Evolutionary conservation across 2,888 invertebrate species (phyloP), one percentile per base, ranked within the genome.

Genomic region (Stratiomys singularior): DNA sequence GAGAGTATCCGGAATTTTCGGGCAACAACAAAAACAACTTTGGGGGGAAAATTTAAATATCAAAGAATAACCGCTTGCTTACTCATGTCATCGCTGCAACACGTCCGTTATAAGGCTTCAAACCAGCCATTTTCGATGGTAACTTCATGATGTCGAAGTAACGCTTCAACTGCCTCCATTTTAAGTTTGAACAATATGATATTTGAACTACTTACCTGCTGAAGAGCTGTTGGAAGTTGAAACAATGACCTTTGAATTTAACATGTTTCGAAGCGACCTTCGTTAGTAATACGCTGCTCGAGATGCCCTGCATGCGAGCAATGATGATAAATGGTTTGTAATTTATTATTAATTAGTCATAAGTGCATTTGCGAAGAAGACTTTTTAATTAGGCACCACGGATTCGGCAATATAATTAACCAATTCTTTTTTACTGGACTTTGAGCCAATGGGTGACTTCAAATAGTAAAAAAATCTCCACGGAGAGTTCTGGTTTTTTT

Each of bases 1-100:
- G 71, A 72, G 71, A 52, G 71, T 72, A 72, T 72, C 71, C 71
- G 71, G 71, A 72, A 23, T 72, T 69, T 56, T 72, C 28, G 71
- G 52, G 25, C 56, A 56, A 37, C 66, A 28, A n/a, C n/a, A 30
- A 37, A n/a, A 37, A n/a, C 21, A 66, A 11, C 13, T 27, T 18
- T 21, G 28, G 21, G n/a, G n/a, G n/a, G 4, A 13, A 52, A 52
- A 18, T 18, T 66, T 27, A 37, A 15, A 66, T 60, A 60, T 25
- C 58, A 25, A n/a, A 67, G 71, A 72, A 72, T 11, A 72, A 72
- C 46, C 46, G 71, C 5, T n/a, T 18, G 37, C 71, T 56, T 72
- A 30, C 46, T 52, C 71, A 72, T 72, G 52, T 72, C 56, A 72
- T 72, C 21, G n/a, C 3, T 18, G 15, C 52, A 21, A n/a, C 15